These are phyloP conservation scores for Menidia menidia DNA, from an alignment of 2,797 vertebrate genomes.

Conservation along the genomic window DNA sequence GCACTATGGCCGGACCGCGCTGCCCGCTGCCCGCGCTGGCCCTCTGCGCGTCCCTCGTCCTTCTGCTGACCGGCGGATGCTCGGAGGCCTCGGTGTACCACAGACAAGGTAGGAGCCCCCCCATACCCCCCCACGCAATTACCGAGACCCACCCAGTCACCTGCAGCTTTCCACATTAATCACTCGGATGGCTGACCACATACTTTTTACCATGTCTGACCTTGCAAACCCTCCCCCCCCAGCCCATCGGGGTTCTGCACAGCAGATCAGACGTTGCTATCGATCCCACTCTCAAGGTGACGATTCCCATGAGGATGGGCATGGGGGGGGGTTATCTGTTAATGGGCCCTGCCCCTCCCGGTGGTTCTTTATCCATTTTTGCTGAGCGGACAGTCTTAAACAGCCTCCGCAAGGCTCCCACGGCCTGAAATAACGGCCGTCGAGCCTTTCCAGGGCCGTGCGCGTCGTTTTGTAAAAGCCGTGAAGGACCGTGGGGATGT, in stretches of 20 bases:
- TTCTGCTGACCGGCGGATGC: slow-evolving; percentile 43
- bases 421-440: not conserved
- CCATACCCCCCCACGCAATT: not conserved
- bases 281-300: slow-evolving; percentile 63
- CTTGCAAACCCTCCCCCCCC: slow-evolving; percentile 32
- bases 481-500: not conserved
- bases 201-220: slow-evolving; percentile 48
- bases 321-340: slow-evolving; percentile 38
- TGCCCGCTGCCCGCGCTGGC: slow-evolving; percentile 26
- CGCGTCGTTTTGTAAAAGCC: not conserved
- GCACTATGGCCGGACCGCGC: not conserved
- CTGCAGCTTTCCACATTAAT: slow-evolving; percentile 23
- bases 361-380: slow-evolving; percentile 18
- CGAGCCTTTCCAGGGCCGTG: not conserved
- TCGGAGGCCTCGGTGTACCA: slow-evolving; percentile 71
- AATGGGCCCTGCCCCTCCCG: slow-evolving; percentile 36
- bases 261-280: slow-evolving; percentile 50
- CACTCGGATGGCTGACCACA: slow-evolving; percentile 11
- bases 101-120: slow-evolving; percentile 64
- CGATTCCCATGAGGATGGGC: slow-evolving; percentile 23
- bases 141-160: too few species aligned
- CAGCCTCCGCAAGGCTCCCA: slow-evolving; percentile 22
- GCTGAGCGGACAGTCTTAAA: slow-evolving; percentile 6
- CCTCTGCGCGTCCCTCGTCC: slow-evolving; percentile 31
- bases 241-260: slow-evolving; percentile 24